Conservation (phyloP, 2,113 vertebrate genomes). For the Lophius piscatorius region DNA sequence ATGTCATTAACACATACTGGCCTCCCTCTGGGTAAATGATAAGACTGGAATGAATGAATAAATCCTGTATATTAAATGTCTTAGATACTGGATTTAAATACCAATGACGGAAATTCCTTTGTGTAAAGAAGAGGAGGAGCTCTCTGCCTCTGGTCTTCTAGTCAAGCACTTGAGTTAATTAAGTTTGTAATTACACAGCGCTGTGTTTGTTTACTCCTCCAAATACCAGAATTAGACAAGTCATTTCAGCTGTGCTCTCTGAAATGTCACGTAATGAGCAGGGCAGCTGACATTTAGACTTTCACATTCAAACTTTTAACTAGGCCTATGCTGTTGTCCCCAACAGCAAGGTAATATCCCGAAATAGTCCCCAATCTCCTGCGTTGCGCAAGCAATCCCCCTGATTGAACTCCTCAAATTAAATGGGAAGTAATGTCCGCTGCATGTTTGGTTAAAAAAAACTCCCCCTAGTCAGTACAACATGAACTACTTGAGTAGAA, state of each 20-base stretch:
- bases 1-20: neutral
- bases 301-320: neutral
- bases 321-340: too few relatives aligned
- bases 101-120: too few relatives aligned
- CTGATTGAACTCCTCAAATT: too few relatives aligned
- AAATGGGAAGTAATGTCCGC: too few relatives aligned
- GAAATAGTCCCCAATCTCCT: too few relatives aligned
- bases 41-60: neutral
- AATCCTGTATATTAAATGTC: neutral
- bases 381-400: too few relatives aligned
- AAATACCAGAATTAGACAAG: conserved; percentile 62
- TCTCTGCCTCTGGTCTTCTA: conserved; percentile 30
- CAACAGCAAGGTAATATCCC: too few relatives aligned
- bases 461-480: too few relatives aligned
- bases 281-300: conserved; percentile 36
- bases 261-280: conserved; percentile 62
- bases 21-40: neutral
- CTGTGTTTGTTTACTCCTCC: conserved; percentile 64
- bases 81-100: neutral
- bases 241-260: conserved; percentile 44
- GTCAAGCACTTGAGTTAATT: conserved; percentile 66
- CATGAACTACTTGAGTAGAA: too few relatives aligned
- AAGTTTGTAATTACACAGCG: conserved; percentile 60
- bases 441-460: too few relatives aligned
- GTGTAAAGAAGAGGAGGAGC: conserved; percentile 20